Evolutionary conservation across 2,797 vertebrate species (phyloP).

Genomic region (Malacoraja senta): DNA sequence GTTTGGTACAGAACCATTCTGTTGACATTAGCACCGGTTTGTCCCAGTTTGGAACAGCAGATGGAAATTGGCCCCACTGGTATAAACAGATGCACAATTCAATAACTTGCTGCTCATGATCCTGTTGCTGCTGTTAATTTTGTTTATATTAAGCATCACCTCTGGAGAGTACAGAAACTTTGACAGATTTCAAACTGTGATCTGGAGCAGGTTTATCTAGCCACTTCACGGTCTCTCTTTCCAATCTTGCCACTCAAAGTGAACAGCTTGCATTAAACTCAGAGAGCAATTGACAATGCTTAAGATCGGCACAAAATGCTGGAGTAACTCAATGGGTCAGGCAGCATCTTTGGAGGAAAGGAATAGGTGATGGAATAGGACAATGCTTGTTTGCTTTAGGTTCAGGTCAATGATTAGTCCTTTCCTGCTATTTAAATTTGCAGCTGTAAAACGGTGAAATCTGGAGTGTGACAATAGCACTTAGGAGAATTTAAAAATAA

Average conservation of each 20-base stretch:
- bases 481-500: neutral
- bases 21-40: neutral
- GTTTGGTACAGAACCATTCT: neutral
- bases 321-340: no score
- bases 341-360: no score
- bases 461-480: neutral
- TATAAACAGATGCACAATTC: neutral
- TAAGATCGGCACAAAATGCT: neutral
- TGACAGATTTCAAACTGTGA: neutral
- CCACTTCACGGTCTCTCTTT: neutral
- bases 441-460: neutral
- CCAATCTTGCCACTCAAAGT: neutral
- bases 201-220: neutral
- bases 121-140: neutral
- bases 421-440: neutral
- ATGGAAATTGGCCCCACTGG: neutral
- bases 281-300: neutral
- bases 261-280: neutral
- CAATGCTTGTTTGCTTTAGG: neutral
- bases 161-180: neutral
- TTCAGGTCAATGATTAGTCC: neutral
- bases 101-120: neutral
- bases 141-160: neutral
- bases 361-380: neutral
- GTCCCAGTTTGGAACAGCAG: neutral